A percentile compares a stretch with the other conserved stretches of the same genome.
Evolutionary conservation across 2,888 invertebrate genomes (phyloP).

Genomic region (Marronus borbonicus): DNA sequence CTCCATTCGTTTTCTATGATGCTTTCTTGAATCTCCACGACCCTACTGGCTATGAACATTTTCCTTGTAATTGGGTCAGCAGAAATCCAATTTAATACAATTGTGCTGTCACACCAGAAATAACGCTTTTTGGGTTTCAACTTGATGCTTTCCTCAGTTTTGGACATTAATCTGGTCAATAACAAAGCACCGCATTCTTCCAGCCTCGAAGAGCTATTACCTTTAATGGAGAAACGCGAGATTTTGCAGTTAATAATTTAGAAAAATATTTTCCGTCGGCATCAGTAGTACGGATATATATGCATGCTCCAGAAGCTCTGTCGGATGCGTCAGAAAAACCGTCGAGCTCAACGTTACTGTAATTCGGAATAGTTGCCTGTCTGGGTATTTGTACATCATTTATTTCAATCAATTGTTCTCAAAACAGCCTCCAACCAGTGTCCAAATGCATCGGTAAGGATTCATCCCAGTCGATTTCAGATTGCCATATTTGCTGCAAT

Average conservation of each 20-base stretch:
- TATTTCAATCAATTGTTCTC: constrained; percentile 14
- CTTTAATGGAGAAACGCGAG: constrained; percentile 27
- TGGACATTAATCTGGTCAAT: constrained; percentile 36
- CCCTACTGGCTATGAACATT: constrained; percentile 46
- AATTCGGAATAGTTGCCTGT: neutral
- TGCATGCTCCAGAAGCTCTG: constrained; percentile 21
- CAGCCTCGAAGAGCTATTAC: constrained; percentile 43
- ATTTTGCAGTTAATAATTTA: constrained; percentile 27
- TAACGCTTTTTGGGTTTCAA: constrained; percentile 10
- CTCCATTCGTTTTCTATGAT: constrained; percentile 37
- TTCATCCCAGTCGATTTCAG: constrained; percentile 12
- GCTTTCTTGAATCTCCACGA: constrained; percentile 30
- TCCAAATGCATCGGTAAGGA: constrained; percentile 8
- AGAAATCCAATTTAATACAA: constrained; percentile 43
- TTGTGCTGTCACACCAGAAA: constrained; percentile 46
- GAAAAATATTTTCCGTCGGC: neutral
- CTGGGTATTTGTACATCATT: constrained; percentile 24
- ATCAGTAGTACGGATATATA: constrained; percentile 26
- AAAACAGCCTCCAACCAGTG: neutral
- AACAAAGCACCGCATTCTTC: constrained; percentile 51
- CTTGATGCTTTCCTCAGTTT: constrained; percentile 8
- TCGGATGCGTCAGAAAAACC: constrained; percentile 37
- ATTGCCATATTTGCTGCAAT: constrained; percentile 21
- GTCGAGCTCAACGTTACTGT: neutral
- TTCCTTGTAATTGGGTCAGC: constrained; percentile 35